Percentiles rank a stretch among this genome's conserved stretches.
phyloP scores from a whole-genome alignment of 2,113 vertebrate genomes.

The Lepus americanus region DNA sequence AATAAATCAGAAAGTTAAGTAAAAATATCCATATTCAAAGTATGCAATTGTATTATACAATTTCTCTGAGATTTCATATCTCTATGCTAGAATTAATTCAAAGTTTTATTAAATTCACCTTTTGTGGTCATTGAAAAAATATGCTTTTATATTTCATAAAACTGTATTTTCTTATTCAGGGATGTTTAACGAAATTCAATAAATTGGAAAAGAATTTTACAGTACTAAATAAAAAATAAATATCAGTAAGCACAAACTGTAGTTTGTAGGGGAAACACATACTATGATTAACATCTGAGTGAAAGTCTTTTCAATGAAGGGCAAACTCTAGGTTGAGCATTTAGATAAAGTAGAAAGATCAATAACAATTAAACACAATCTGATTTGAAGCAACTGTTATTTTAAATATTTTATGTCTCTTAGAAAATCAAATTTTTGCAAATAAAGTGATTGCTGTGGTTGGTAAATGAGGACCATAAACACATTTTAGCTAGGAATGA shows the following conservation, averaged over 20 bases:
- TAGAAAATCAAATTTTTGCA: slow-evolving; percentile 38
- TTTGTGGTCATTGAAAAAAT: not conserved
- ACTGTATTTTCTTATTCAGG: not conserved
- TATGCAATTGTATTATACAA: not conserved
- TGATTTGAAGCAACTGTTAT: slow-evolving; percentile 38
- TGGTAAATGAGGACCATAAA: slow-evolving; percentile 16
- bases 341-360: slow-evolving; percentile 11
- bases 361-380: slow-evolving; percentile 59
- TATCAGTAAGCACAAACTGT: not conserved
- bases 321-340: not conserved
- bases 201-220: not conserved
- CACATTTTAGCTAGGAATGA: not conserved
- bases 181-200: not conserved
- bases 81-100: not conserved
- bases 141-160: not conserved
- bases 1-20: not conserved
- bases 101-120: not conserved
- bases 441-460: not conserved
- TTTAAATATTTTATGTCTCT: slow-evolving; percentile 68
- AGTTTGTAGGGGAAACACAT: not conserved
- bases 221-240: not conserved
- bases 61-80: not conserved
- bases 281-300: not conserved
- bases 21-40: not conserved
- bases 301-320: not conserved